phyloP scores from a whole-genome alignment of 2,888 invertebrate species.

The Pandemis corylana region DNA sequence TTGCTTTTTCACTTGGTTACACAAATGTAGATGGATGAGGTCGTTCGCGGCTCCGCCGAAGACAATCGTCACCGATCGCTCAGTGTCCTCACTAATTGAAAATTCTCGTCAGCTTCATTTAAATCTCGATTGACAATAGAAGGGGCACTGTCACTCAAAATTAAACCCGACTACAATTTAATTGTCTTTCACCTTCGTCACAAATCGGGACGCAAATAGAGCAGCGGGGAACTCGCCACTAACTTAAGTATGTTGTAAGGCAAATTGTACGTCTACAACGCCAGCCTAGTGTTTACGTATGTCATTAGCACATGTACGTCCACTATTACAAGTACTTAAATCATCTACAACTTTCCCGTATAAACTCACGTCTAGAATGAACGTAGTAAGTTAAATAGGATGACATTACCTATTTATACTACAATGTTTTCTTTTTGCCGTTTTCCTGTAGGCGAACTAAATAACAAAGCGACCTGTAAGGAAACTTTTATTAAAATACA shows the following conservation, averaged over 20 bases:
- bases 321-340: slow-evolving; percentile 12
- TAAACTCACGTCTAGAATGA: background rate
- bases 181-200: slow-evolving; percentile 58
- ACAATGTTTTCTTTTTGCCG: background rate
- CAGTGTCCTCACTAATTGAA: slow-evolving; percentile 83
- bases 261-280: slow-evolving; percentile 7
- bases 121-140: slow-evolving; percentile 76
- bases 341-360: background rate
- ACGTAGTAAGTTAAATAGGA: background rate
- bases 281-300: slow-evolving; percentile 18
- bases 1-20: slow-evolving; percentile 83
- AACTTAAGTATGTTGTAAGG: slow-evolving; percentile 27
- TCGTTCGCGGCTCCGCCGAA: slow-evolving; percentile 69
- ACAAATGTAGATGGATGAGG: slow-evolving; percentile 82
- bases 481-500: slow-evolving; percentile 26
- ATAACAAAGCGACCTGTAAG: background rate
- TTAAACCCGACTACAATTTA: slow-evolving; percentile 66
- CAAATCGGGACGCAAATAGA: slow-evolving; percentile 52
- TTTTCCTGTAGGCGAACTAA: background rate
- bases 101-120: slow-evolving; percentile 81
- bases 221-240: slow-evolving; percentile 48
- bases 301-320: slow-evolving; percentile 16
- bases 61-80: slow-evolving; percentile 82
- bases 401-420: background rate
- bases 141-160: slow-evolving; percentile 66